These are phyloP conservation scores for Diplolepis rosae DNA, from an alignment of 2,888 invertebrate genomes.

Conservation along the genomic window DNA sequence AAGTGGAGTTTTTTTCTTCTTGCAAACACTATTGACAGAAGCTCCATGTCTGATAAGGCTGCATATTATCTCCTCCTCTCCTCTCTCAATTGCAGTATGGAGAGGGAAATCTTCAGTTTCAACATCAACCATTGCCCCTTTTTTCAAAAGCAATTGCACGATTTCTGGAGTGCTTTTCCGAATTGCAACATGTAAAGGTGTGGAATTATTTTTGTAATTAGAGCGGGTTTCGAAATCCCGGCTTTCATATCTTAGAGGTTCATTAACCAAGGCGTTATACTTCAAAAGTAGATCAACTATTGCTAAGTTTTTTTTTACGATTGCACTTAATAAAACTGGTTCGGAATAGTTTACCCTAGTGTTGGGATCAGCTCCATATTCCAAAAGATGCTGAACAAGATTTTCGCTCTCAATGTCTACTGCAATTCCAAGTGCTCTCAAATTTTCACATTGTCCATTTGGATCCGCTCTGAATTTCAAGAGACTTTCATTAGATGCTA, in stretches of 20 bases:
- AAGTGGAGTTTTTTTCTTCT: background rate
- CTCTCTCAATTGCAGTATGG: background rate
- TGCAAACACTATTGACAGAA: background rate
- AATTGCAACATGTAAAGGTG: constrained; percentile 74
- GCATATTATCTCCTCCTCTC: background rate
- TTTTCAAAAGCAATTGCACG: constrained; percentile 25
- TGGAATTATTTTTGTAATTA: constrained; percentile 82
- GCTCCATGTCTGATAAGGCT: background rate
- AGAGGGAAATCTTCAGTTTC: constrained; percentile 29
- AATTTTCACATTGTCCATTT: constrained; percentile 32
- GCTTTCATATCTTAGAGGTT: constrained; percentile 67
- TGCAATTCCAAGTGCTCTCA: constrained; percentile 32
- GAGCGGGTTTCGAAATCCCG: no score
- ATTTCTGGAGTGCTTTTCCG: constrained; percentile 34
- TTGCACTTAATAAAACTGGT: background rate
- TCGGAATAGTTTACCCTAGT: constrained; percentile 71
- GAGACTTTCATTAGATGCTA: no score
- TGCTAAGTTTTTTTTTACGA: background rate
- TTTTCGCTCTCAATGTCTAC: constrained; percentile 67
- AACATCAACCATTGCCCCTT: constrained; percentile 22
- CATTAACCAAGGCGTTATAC: background rate
- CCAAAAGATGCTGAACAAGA: constrained; percentile 74
- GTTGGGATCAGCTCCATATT: constrained; percentile 77
- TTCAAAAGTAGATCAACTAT: background rate
- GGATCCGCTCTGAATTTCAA: constrained; percentile 37